phyloP scores from a whole-genome alignment of 2,113 vertebrate genomes.

The Oryzias woworae region DNA sequence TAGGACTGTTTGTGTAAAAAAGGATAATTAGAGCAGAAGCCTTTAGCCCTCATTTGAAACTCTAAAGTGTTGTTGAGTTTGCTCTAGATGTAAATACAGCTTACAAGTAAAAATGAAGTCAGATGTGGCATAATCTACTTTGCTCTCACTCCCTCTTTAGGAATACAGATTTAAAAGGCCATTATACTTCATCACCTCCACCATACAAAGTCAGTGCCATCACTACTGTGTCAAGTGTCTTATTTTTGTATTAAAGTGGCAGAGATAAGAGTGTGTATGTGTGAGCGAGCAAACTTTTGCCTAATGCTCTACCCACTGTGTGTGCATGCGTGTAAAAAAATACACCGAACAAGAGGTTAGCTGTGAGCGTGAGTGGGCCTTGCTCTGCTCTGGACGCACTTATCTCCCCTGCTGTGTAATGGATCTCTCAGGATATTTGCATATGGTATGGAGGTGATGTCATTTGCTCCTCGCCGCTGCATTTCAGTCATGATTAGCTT shows the following conservation, averaged over 20 bases:
- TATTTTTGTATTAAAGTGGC: constrained; percentile 81
- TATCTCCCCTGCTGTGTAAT: constrained; percentile 74
- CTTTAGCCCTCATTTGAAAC: too few relatives aligned
- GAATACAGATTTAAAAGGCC: constrained; percentile 95
- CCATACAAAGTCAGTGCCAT: constrained; percentile 86
- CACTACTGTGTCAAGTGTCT: constrained; percentile 85
- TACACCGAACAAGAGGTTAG: constrained; percentile 55
- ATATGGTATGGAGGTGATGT: constrained; percentile 65
- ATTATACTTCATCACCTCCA: constrained; percentile 88
- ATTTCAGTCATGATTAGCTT: constrained; percentile 57
- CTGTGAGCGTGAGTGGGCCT: constrained; percentile 71
- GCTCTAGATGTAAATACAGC: constrained; percentile 42
- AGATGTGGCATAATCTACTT: constrained; percentile 75
- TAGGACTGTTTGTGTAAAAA: too few relatives aligned
- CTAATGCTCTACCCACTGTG: constrained; percentile 34
- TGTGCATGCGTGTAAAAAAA: constrained; percentile 33
- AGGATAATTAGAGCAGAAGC: too few relatives aligned
- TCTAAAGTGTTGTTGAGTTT: background rate
- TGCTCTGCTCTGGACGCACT: constrained; percentile 76
- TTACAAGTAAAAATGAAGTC: constrained; percentile 40
- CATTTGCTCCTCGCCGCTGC: constrained; percentile 49
- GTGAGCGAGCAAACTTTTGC: constrained; percentile 44
- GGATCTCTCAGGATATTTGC: constrained; percentile 66
- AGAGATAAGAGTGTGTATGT: constrained; percentile 57
- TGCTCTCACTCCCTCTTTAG: constrained; percentile 76